A percentile compares a stretch with the other conserved stretches of the same genome.
These are phyloP conservation scores for Meiosimyza decipiens DNA, from an alignment of 2,888 invertebrate genomes.

Conservation along the genomic window DNA sequence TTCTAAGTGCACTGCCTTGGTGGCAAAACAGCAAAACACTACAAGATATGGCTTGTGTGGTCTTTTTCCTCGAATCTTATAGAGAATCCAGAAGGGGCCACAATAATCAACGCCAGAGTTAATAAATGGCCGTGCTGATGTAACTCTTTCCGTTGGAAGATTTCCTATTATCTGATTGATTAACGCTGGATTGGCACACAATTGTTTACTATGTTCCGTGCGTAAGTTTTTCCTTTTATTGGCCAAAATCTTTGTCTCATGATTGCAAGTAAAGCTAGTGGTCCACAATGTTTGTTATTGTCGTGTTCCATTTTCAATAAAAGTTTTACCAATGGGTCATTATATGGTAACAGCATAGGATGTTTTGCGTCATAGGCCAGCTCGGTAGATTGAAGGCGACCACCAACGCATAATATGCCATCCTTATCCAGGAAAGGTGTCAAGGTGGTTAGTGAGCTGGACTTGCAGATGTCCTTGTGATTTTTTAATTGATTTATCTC, in stretches of 20 bases:
- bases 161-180: constrained; percentile 45
- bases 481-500: too few relatives aligned
- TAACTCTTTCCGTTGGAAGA: constrained; percentile 27
- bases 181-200: constrained; percentile 41
- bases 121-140: constrained; percentile 35
- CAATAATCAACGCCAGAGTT: constrained; percentile 41
- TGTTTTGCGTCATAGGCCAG: not conserved
- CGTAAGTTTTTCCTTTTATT: constrained; percentile 41
- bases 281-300: constrained; percentile 30
- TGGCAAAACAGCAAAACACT: not conserved
- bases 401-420: not conserved
- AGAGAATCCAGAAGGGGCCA: constrained; percentile 38
- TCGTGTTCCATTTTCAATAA: not conserved
- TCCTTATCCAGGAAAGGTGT: not conserved
- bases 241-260: constrained; percentile 46
- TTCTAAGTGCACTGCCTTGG: not conserved
- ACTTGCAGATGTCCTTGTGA: too few relatives aligned
- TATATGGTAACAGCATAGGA: constrained; percentile 44
- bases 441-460: not conserved
- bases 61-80: constrained; percentile 31
- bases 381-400: not conserved
- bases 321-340: too few relatives aligned
- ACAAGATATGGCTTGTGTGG: constrained; percentile 36
- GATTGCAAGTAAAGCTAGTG: constrained; percentile 18
- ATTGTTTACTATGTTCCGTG: constrained; percentile 37